Conservation (phyloP, 2,113 vertebrate genomes). For the Todiramphus chloris region DNA sequence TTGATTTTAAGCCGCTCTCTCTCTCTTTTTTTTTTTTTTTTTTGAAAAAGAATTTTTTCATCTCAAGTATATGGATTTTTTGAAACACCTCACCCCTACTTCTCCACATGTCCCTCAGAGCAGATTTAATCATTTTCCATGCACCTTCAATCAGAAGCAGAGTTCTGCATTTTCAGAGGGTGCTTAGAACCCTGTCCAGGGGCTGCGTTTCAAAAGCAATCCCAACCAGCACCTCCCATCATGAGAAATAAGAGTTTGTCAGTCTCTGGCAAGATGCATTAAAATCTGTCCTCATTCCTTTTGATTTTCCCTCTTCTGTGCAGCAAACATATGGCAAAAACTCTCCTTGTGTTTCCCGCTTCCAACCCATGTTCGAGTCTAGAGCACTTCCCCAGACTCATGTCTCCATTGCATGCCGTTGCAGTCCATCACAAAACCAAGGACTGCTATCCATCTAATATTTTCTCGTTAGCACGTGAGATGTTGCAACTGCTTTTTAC, state of each 20-base stretch:
- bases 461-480: neutral
- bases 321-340: neutral
- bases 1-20: neutral
- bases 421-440: neutral
- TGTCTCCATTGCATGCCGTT: fast-evolving
- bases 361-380: neutral
- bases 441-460: too few relatives aligned
- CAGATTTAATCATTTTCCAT: neutral
- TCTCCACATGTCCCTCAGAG: neutral
- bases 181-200: neutral
- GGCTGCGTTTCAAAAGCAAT: neutral
- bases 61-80: neutral
- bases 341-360: neutral
- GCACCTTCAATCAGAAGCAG: neutral
- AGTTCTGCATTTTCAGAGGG: neutral
- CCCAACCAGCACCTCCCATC: neutral
- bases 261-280: neutral
- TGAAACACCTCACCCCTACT: neutral
- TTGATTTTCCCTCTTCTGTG: neutral
- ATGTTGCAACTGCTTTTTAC: neutral
- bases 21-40: neutral
- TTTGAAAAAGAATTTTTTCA: neutral
- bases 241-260: neutral
- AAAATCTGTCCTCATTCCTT: neutral
- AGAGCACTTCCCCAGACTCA: neutral